These are phyloP conservation scores for Rynchops niger DNA, from an alignment of 2,113 vertebrate species.

Conservation along the genomic window DNA sequence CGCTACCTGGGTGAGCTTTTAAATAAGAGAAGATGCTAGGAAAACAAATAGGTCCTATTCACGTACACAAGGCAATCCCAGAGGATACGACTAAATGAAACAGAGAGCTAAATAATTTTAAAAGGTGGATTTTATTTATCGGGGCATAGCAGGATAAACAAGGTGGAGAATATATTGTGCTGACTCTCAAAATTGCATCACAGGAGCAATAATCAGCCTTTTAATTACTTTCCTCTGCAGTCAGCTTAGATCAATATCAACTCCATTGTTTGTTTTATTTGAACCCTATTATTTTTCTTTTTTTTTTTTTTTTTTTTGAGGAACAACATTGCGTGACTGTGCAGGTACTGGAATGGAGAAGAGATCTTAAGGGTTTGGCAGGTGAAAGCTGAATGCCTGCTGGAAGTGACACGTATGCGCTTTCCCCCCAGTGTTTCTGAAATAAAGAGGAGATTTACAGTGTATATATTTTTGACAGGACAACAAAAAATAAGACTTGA, in stretches of 20 bases:
- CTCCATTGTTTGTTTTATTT: constrained; percentile 42
- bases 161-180: constrained; percentile 32
- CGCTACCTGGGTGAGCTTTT: neutral
- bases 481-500: neutral
- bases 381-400: neutral
- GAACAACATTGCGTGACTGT: constrained; percentile 48
- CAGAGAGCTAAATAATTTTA: constrained; percentile 14
- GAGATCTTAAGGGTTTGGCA: constrained; percentile 38
- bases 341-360: constrained; percentile 9
- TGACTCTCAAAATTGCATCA: constrained; percentile 63
- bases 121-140: constrained; percentile 39
- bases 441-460: constrained; percentile 20
- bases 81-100: neutral
- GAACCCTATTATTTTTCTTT: constrained; percentile 9
- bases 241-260: constrained; percentile 58
- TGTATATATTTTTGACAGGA: neutral
- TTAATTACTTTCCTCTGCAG: constrained; percentile 66
- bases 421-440: neutral
- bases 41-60: constrained; percentile 4
- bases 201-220: constrained; percentile 52
- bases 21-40: neutral
- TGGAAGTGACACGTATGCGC: neutral
- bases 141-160: constrained; percentile 26
- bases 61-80: neutral
- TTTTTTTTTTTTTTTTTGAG: constrained; percentile 6